A percentile compares a stretch with the other conserved stretches of the same genome.
phyloP scores from a whole-genome alignment of 2,888 invertebrate genomes.

The Molorchus minor region DNA sequence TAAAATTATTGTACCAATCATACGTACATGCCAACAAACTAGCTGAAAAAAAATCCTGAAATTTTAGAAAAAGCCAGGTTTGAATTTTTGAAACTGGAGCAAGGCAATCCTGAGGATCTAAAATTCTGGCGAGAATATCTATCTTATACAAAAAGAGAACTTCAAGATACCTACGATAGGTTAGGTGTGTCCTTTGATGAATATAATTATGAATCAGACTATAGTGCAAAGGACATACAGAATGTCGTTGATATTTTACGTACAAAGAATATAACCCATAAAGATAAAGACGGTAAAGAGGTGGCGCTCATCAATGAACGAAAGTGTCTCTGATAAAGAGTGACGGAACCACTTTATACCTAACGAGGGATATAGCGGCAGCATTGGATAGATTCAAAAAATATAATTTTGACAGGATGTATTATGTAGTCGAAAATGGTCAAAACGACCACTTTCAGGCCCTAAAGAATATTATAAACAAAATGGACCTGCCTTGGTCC shows the following conservation, averaged over 20 bases:
- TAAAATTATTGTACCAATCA: conserved; percentile 75
- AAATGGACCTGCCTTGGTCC: conserved; percentile 69
- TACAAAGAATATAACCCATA: conserved; percentile 67
- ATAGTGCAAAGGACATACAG: conserved; percentile 72
- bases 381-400: conserved; percentile 81
- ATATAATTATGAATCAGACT: conserved; percentile 91
- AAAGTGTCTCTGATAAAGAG: conserved; percentile 81
- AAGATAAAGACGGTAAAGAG: conserved; percentile 69
- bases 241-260: conserved; percentile 70
- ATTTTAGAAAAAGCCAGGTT: conserved; percentile 72
- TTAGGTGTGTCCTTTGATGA: conserved; percentile 86
- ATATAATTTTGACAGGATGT: conserved; percentile 82
- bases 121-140: conserved; percentile 79
- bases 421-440: conserved; percentile 89
- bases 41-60: conserved; percentile 68
- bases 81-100: conserved; percentile 78
- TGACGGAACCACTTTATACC: conserved; percentile 87
- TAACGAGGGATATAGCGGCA: conserved; percentile 93
- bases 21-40: conserved; percentile 84
- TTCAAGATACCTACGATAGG: conserved; percentile 76
- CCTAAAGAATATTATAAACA: conserved; percentile 70
- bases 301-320: conserved; percentile 68
- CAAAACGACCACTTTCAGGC: conserved; percentile 82
- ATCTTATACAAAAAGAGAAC: conserved; percentile 75
- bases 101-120: conserved; percentile 67